Conservation (phyloP, 2,113 vertebrate genomes). For the Odontophorus gujanensis region DNA sequence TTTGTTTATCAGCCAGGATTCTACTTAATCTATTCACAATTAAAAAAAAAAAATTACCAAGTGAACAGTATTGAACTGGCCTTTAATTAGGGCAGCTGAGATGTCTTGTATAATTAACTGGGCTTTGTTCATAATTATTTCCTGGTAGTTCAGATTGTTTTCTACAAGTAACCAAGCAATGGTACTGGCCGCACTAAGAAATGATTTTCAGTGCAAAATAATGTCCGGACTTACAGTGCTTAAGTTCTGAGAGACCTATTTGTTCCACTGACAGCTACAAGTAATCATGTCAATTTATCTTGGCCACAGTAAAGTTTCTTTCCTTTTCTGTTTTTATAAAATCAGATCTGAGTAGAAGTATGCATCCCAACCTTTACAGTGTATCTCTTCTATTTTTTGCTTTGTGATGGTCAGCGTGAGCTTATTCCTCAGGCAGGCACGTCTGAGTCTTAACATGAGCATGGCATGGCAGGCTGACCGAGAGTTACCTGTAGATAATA, state of each 20-base stretch:
- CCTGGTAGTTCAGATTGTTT: constrained; percentile 74
- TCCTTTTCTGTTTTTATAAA: not conserved
- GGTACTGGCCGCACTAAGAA: constrained; percentile 49
- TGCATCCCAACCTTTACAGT: not conserved
- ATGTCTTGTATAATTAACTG: constrained; percentile 80
- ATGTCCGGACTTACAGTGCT: constrained; percentile 17
- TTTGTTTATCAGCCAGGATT: constrained; percentile 75
- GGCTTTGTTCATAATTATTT: constrained; percentile 82
- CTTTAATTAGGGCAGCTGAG: constrained; percentile 78
- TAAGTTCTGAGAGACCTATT: not conserved
- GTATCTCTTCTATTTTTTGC: not conserved
- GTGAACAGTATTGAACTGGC: constrained; percentile 77
- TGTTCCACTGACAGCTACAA: not conserved
- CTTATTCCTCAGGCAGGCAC: not conserved
- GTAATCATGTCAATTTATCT: not conserved
- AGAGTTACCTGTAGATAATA: not conserved
- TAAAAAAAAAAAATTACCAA: constrained; percentile 65
- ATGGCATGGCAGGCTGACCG: not conserved
- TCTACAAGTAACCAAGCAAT: constrained; percentile 50
- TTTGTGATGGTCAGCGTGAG: not conserved
- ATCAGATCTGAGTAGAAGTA: not conserved
- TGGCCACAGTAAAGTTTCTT: not conserved
- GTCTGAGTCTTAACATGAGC: rapidly evolving
- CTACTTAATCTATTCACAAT: constrained; percentile 77
- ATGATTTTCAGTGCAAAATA: constrained; percentile 53